Evolutionary conservation across 2,797 vertebrate genomes (phyloP).

Genomic region (Pipistrellus pipistrellus): DNA sequence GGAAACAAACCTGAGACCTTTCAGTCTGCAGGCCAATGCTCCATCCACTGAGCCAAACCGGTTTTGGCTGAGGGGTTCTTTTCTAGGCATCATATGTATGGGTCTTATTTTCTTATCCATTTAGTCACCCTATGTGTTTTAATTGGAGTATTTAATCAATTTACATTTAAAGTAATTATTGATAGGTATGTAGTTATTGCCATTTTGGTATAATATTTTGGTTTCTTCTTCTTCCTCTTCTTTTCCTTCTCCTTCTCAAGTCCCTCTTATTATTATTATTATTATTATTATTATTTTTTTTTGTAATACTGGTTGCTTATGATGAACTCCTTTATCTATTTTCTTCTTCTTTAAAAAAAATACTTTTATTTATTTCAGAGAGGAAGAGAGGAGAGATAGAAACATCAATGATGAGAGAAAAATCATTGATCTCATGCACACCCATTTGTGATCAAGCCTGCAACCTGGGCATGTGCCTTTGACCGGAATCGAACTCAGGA

Average conservation of each 20-base stretch:
- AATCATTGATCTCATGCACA: no score
- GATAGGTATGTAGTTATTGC: neutral
- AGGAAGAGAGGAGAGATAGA: no score
- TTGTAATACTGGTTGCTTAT: neutral
- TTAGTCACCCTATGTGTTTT: neutral
- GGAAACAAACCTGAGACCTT: no score
- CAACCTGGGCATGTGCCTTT: no score
- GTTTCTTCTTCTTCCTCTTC: neutral
- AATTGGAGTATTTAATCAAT: neutral
- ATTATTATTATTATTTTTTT: no score
- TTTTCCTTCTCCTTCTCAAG: neutral
- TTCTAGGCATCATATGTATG: neutral
- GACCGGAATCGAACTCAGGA: no score
- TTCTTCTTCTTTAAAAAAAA: no score
- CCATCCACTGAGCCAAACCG: no score
- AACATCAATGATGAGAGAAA: no score
- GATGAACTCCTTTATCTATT: neutral
- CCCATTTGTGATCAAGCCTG: no score
- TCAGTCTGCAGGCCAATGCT: no score
- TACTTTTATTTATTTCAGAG: no score
- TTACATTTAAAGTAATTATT: neutral
- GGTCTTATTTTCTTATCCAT: neutral
- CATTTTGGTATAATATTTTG: neutral
- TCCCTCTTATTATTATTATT: neutral
- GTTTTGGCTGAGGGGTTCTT: neutral